A percentile compares a stretch with the other conserved stretches of the same genome.
Evolutionary conservation across 1,140 invertebrate species (phyloP).

Genomic region (Gryllus bimaculatus): DNA sequence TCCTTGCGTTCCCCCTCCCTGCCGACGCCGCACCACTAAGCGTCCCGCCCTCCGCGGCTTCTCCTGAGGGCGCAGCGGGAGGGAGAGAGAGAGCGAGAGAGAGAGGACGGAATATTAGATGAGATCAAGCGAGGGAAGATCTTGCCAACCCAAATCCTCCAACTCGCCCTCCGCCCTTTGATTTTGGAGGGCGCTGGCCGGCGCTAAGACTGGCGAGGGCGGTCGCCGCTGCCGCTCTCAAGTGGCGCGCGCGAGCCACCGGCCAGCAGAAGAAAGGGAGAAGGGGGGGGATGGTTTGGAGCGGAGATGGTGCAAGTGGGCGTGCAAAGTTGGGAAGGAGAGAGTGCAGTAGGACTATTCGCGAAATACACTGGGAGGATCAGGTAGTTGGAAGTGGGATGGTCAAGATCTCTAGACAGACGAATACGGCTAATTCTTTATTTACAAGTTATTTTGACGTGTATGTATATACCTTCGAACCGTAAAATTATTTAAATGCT

Average conservation of each 20-base stretch:
- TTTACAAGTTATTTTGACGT: too few relatives aligned
- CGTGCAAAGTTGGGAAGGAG: too few relatives aligned
- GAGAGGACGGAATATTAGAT: background rate
- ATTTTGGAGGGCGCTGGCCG: background rate
- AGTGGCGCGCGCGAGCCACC: background rate
- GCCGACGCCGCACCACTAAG: background rate
- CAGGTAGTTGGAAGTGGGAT: too few relatives aligned
- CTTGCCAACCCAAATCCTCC: background rate
- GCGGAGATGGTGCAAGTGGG: too few relatives aligned
- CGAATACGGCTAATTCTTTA: too few relatives aligned
- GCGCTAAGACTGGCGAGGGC: background rate
- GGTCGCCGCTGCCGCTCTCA: background rate
- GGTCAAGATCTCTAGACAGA: too few relatives aligned
- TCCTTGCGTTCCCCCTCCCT: background rate
- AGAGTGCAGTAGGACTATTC: too few relatives aligned
- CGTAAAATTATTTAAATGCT: too few relatives aligned
- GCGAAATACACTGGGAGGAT: too few relatives aligned
- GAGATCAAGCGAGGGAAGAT: background rate
- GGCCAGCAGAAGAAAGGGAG: too few relatives aligned
- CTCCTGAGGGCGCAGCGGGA: background rate
- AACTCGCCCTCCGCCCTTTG: background rate
- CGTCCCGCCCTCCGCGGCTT: background rate
- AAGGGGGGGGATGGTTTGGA: too few relatives aligned
- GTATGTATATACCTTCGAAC: too few relatives aligned
- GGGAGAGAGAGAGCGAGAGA: background rate